phyloP scores from a whole-genome alignment of 2,797 vertebrate genomes.

The Pampus argenteus region DNA sequence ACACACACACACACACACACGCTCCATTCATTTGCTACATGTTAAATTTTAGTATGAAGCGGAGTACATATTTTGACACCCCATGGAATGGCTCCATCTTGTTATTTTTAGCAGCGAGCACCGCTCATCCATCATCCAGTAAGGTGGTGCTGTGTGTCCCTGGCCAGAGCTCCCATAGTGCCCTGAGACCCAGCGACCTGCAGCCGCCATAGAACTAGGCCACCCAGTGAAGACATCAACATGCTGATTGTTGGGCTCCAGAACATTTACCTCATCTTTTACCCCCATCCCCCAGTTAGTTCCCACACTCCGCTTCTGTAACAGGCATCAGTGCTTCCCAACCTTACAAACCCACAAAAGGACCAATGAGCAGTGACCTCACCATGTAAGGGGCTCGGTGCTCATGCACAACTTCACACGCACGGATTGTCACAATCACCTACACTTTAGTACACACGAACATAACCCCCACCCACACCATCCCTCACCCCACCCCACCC shows the following conservation, averaged over 20 bases:
- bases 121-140: conserved; percentile 47
- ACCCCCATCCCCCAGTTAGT: conserved; percentile 67
- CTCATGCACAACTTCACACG: conserved; percentile 53
- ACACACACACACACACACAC: conserved; percentile 16
- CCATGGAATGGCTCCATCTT: conserved; percentile 54
- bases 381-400: conserved; percentile 30
- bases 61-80: conserved; percentile 60
- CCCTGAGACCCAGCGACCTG: conserved; percentile 54
- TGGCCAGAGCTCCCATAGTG: conserved; percentile 32
- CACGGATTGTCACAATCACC: conserved; percentile 46
- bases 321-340: conserved; percentile 67
- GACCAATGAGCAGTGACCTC: conserved; percentile 74
- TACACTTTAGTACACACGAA: conserved; percentile 31
- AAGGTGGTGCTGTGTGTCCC: conserved; percentile 40
- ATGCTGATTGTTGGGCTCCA: conserved; percentile 75
- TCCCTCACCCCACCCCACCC: background rate
- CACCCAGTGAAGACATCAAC: conserved; percentile 76
- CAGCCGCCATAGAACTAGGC: conserved; percentile 68
- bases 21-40: conserved; percentile 37
- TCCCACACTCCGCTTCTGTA: conserved; percentile 76
- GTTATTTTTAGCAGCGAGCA: conserved; percentile 64
- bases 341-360: conserved; percentile 69
- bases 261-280: conserved; percentile 75
- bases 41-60: conserved; percentile 50
- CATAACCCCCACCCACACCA: conserved; percentile 26